Evolutionary conservation across 2,797 vertebrate species (phyloP), one percentile per base, ranked within the genome.

Genomic region (Amblyraja radiata): DNA sequence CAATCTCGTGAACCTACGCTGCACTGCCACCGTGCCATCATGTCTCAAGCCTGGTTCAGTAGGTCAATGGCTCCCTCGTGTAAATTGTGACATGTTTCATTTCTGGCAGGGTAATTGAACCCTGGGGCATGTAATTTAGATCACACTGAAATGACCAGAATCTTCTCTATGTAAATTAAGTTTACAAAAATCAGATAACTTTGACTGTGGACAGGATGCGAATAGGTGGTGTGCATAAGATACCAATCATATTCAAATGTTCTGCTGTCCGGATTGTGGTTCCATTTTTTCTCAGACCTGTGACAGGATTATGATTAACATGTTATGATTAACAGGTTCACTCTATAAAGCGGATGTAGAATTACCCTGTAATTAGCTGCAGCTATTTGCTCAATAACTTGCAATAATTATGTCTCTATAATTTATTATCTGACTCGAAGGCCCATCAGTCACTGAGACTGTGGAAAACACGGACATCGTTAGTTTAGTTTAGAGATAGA

Each of bases 391-490:
- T 58, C 23, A 92, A 92, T 76, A n/a, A 58, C 71, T 25, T 92
- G 71, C 25, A 58, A 23, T 92, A 92, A 92, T 76, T 54, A 58
- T n/a, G 25, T 58, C 14, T 7, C 32, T 74, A 92, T 91, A 25
- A 74, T 91, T 91, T 74, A 91, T 91, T 74, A 73, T 54, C 81
- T 84, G 81, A 84, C 46, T 28, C 8, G 7, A 80, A 80, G 79
- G 79, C 32, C 46, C 79, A 36, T 80, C 39, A 76, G 36, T 76
- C 71, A 28, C 39, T 68, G 71, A 18, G 5, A 25, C 0, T n/a
- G 84, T 88, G 7, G 84, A 88, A 74, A 74, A 11, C 23, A 54
- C 39, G 28, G 23, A 54, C 36, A 54, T 6, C 46, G 46, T 0
- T 54, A 54, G 46, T 54, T 54, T 54, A 54, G 46, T 6, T 54